Conservation (phyloP, 2,797 vertebrate genomes). For the Phrynocephalus forsythii region DNA sequence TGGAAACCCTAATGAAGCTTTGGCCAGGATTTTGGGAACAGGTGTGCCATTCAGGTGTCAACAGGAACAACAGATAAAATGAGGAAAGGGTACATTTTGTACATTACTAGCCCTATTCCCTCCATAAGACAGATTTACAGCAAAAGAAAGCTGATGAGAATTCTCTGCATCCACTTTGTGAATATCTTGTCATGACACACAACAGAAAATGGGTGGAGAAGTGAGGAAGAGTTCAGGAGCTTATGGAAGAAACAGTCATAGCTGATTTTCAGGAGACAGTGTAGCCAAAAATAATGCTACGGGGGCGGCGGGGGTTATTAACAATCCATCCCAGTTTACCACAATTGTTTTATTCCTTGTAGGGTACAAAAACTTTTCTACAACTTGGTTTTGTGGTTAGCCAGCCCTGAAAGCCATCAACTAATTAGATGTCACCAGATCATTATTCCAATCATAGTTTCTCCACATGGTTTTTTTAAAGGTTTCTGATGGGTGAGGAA, state of each 20-base stretch:
- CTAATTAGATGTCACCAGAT: neutral
- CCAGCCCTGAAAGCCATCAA: neutral
- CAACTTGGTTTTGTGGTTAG: neutral
- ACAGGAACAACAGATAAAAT: slow-evolving; percentile 8
- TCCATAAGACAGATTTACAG: neutral
- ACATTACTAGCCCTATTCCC: neutral
- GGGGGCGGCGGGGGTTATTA: too few relatives aligned
- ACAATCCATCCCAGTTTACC: neutral
- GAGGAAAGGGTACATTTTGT: neutral
- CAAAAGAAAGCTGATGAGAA: neutral
- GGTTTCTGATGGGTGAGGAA: neutral
- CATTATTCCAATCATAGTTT: neutral
- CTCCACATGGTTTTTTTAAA: neutral
- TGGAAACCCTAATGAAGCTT: slow-evolving; percentile 30
- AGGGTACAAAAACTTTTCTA: neutral
- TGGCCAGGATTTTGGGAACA: neutral
- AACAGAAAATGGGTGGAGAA: neutral
- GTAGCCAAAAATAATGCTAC: too few relatives aligned
- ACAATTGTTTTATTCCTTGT: neutral
- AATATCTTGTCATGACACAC: neutral
- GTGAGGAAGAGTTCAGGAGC: too few relatives aligned
- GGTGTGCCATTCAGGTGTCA: neutral
- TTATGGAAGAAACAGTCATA: neutral
- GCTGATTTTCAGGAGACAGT: neutral
- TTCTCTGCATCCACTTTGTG: neutral